Base-by-base conservation (phyloP, 2,113 vertebrate species). In the Dromiciops gliroides region DNA sequence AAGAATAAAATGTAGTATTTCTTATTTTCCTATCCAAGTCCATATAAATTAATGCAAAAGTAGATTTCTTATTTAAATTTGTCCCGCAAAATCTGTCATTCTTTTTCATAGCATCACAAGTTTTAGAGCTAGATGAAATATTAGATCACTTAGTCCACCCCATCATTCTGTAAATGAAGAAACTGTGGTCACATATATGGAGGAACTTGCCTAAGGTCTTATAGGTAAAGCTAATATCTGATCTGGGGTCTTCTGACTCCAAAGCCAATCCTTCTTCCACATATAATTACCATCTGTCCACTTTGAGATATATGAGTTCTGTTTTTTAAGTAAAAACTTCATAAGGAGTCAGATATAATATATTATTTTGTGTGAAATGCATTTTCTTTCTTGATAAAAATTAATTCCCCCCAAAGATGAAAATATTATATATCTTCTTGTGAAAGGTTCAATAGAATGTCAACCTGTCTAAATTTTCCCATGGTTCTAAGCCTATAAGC, bases 121-220 rank as follows among this genome's bases (percentile, higher is more conserved):
- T 44, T 44, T 83, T 83, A 83, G n/a, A 83, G 37, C 67, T 44
- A 83, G 6, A 44, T 47, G 7, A 0, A 92, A 50, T 91, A 48
- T 90, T 52, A 89, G 89, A 51, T 92, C 51, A 89, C 9, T 23
- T 7, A 51, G 25, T 90, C 22, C 93, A 83, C 37, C 16, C 19
- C 67, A 3, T 9, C 5, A 91, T 94, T 96, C 91, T 93, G 91
- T 37, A 91, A 14, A 49, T 11, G 47, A 95, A 16, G 8, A 51
- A 89, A 50, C n/a, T 22, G 10, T 90, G 92, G 23, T 48, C 5
- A 92, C 8, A 44, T 5, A 91, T 9, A 2, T 53, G 56, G 89
- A 3, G 3, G 0, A 8, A 44, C 37, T 52, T 94, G 16, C 19
- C 51, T 1, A n/a, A 51, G 22, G 48, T n/a, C 89, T 92, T 3